Conservation (phyloP, 2,113 vertebrate species). For the Apteryx owenii region DNA sequence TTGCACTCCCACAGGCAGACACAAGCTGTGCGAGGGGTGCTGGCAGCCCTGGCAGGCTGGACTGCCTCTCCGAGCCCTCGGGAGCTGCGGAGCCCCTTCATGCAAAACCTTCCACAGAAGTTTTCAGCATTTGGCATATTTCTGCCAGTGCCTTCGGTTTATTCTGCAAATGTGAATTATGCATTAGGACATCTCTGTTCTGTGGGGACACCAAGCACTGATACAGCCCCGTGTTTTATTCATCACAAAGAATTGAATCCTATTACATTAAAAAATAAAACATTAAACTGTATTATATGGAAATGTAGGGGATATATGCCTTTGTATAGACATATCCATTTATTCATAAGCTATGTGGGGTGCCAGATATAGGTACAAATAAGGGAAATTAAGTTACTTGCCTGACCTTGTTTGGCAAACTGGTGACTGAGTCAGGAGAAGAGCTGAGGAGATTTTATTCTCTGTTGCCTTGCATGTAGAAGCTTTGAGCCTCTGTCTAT, state of each 20-base stretch:
- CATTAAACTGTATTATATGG: conserved; percentile 32
- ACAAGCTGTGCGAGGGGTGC: background rate
- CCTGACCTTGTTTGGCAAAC: background rate
- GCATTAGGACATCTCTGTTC: background rate
- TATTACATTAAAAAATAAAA: conserved; percentile 35
- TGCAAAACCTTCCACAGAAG: background rate
- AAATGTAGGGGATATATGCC: background rate
- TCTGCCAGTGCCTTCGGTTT: background rate
- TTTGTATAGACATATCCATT: background rate
- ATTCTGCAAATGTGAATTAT: conserved; percentile 6
- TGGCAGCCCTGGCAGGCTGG: no score
- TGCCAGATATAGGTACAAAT: background rate
- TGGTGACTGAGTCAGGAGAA: background rate
- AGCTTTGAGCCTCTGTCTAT: background rate
- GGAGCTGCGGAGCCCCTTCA: background rate
- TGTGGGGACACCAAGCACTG: background rate
- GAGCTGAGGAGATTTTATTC: background rate
- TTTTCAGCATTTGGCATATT: background rate
- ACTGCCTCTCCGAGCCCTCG: no score
- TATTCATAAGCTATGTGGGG: conserved; percentile 9
- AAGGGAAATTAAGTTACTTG: background rate
- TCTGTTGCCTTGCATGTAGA: background rate
- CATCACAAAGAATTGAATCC: conserved; percentile 7
- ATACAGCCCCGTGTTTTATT: background rate
- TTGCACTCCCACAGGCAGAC: background rate